These are phyloP conservation scores for Cenopis cana DNA, from an alignment of 2,888 invertebrate genomes.

Conservation along the genomic window DNA sequence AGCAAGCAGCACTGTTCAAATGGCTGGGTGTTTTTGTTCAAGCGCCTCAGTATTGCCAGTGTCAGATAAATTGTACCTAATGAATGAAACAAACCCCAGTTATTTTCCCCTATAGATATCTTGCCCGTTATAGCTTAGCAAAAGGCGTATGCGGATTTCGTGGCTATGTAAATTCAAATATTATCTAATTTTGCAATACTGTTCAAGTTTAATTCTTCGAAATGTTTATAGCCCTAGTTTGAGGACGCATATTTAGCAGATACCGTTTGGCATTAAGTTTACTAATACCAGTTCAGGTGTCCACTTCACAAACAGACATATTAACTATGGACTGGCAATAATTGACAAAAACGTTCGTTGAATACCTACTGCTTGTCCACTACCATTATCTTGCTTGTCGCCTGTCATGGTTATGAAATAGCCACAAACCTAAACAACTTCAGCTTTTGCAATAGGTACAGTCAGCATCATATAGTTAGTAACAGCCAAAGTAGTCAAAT, in stretches of 20 bases:
- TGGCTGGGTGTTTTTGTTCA: too few species aligned
- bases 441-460: background rate
- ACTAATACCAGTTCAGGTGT: slow-evolving; percentile 8
- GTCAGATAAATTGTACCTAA: too few species aligned
- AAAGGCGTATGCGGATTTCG: background rate
- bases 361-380: background rate
- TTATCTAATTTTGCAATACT: too few species aligned
- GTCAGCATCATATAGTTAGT: too few species aligned
- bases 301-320: background rate
- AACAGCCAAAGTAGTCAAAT: background rate
- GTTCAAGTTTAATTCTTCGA: too few species aligned
- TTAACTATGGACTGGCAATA: background rate
- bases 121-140: too few species aligned
- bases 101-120: too few species aligned
- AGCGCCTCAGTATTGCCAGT: too few species aligned
- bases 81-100: too few species aligned
- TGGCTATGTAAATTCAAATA: too few species aligned
- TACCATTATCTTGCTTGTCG: slow-evolving; percentile 1
- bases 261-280: slow-evolving; percentile 1
- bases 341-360: slow-evolving; percentile 8
- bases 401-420: slow-evolving; percentile 3
- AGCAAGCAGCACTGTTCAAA: too few species aligned
- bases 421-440: background rate
- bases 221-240: background rate
- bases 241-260: background rate